These are phyloP conservation scores for Drosophila nebulosa DNA, from an alignment of 1,140 invertebrate species.

Conservation along the genomic window DNA sequence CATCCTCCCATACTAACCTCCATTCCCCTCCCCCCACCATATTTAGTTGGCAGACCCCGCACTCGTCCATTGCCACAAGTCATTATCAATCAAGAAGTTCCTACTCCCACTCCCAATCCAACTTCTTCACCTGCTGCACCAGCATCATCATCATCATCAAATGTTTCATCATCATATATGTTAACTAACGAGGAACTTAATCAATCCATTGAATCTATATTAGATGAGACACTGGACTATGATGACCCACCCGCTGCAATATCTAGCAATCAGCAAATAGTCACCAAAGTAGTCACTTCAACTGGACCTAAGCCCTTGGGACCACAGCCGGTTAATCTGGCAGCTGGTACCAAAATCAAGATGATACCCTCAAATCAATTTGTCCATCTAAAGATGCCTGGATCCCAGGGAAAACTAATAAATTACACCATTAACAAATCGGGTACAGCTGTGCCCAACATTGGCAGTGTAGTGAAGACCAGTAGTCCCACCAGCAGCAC, in stretches of 20 bases:
- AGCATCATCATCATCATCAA: too few species aligned
- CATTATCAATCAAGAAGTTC: slow-evolving; percentile 6
- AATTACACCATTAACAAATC: slow-evolving; percentile 68
- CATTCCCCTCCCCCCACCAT: slow-evolving; percentile 38
- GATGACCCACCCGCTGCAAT: slow-evolving; percentile 25
- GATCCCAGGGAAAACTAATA: slow-evolving; percentile 51
- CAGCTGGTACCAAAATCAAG: slow-evolving; percentile 67
- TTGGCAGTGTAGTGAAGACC: slow-evolving; percentile 69
- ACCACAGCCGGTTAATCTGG: slow-evolving; percentile 33
- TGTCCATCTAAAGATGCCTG: slow-evolving; percentile 65
- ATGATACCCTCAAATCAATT: slow-evolving; percentile 76
- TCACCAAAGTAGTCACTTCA: slow-evolving; percentile 22
- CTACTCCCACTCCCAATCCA: too few species aligned
- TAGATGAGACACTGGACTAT: slow-evolving; percentile 57
- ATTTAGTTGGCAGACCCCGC: slow-evolving; percentile 81
- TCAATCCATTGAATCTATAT: slow-evolving; percentile 71
- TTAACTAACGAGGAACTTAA: slow-evolving; percentile 73
- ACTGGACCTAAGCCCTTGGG: slow-evolving; percentile 16
- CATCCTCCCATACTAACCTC: slow-evolving; percentile 46
- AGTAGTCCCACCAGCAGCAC: slow-evolving; percentile 12
- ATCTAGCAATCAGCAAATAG: background rate
- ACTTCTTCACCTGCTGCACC: too few species aligned
- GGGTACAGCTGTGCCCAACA: slow-evolving; percentile 12
- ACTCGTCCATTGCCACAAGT: slow-evolving; percentile 65
- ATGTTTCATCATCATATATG: background rate